phyloP scores from a whole-genome alignment of 1,140 invertebrate species.

The Zaprionus nigranus region DNA sequence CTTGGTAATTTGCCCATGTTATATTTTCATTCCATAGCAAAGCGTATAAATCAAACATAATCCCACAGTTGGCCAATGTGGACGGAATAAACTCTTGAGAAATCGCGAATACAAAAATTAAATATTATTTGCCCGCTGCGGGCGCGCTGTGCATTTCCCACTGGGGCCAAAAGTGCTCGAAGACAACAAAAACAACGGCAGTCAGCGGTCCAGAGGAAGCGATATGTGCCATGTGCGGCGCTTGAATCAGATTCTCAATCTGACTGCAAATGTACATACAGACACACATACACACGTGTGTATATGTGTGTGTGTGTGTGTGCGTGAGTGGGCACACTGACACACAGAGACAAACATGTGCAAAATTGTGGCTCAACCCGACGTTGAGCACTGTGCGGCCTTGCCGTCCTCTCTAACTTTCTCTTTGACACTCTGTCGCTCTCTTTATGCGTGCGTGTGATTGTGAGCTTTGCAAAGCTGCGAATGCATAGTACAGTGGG shows the following conservation, averaged over 20 bases:
- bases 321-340: constrained; percentile 11
- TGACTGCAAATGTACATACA: constrained; percentile 37
- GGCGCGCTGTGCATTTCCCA: constrained; percentile 75
- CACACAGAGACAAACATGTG: constrained; percentile 8
- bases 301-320: constrained; percentile 18
- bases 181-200: constrained; percentile 35
- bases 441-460: constrained; percentile 17
- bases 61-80: constrained; percentile 34
- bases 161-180: constrained; percentile 57
- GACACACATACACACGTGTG: background rate
- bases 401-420: constrained; percentile 37
- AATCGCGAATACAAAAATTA: constrained; percentile 53
- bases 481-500: constrained; percentile 27
- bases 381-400: constrained; percentile 43
- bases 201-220: constrained; percentile 54
- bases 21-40: background rate
- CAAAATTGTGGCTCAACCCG: constrained; percentile 26
- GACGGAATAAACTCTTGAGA: constrained; percentile 39
- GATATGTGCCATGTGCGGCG: constrained; percentile 77
- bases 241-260: constrained; percentile 46
- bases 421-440: constrained; percentile 20
- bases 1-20: background rate
- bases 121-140: constrained; percentile 68
- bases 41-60: constrained; percentile 30
- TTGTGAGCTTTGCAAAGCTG: constrained; percentile 51